Conservation (phyloP, 2,888 invertebrate genomes). For the Pandemis heparana region DNA sequence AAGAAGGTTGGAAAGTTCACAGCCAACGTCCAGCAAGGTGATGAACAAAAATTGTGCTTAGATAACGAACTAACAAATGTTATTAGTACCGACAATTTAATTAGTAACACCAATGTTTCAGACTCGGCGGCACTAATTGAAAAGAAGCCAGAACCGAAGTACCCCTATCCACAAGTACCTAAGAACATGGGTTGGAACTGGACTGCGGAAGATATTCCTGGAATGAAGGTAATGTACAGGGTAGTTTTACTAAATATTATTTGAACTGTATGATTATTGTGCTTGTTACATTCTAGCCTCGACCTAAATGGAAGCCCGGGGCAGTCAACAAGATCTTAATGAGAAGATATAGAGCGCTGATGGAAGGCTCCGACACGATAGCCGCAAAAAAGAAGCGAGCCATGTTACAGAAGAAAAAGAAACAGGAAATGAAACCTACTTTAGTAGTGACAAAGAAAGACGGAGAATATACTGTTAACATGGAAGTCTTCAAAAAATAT, state of each 20-base stretch:
- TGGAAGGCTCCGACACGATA: constrained; percentile 70
- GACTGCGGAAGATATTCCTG: constrained; percentile 77
- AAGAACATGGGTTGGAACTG: constrained; percentile 81
- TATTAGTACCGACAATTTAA: constrained; percentile 16
- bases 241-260: background rate
- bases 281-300: constrained; percentile 58
- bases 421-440: constrained; percentile 75
- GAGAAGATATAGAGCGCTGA: constrained; percentile 67
- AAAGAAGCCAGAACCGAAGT: constrained; percentile 59
- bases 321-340: constrained; percentile 74
- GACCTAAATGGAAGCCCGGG: constrained; percentile 79
- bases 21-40: constrained; percentile 58
- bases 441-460: constrained; percentile 70
- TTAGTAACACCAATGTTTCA: constrained; percentile 48
- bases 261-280: background rate
- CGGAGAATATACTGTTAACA: constrained; percentile 76
- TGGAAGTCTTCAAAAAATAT: constrained; percentile 80
- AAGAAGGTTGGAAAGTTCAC: constrained; percentile 66
- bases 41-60: constrained; percentile 1
- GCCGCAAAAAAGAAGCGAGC: constrained; percentile 78
- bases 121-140: constrained; percentile 51
- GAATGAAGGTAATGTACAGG: constrained; percentile 65
- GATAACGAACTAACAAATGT: constrained; percentile 4
- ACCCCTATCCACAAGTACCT: constrained; percentile 73
- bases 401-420: constrained; percentile 72